Percentiles rank a stretch among this genome's conserved stretches.
phyloP scores from a whole-genome alignment of 2,888 invertebrate species.

The Melieria picta region DNA sequence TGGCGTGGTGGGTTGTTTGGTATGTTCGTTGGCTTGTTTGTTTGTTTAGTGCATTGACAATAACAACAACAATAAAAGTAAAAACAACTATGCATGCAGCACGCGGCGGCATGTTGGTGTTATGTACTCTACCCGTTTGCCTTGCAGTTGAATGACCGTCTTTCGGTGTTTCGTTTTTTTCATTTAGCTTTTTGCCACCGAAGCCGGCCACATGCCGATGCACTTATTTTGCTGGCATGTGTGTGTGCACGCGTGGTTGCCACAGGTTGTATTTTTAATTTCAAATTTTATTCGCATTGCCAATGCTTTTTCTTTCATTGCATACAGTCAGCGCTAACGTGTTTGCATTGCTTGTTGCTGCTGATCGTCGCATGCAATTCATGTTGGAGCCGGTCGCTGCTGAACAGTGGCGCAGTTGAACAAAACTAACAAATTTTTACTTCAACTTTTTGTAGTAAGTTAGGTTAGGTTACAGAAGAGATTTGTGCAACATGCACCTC shows the following conservation, averaged over 20 bases:
- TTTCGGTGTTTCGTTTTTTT: slow-evolving; percentile 19
- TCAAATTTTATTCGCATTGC: no score
- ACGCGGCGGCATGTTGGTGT: slow-evolving; percentile 39
- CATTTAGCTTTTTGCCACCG: slow-evolving; percentile 4
- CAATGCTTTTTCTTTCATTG: no score
- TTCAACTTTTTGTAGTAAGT: no score
- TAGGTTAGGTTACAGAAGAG: no score
- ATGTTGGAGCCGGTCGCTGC: no score
- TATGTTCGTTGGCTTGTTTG: slow-evolving; percentile 11
- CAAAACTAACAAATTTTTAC: no score
- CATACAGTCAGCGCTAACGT: no score
- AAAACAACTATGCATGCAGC: background rate
- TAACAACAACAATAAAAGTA: no score
- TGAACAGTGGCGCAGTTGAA: no score
- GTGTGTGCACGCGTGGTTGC: background rate
- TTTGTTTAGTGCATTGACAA: slow-evolving; percentile 28
- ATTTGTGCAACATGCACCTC: no score
- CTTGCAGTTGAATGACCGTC: slow-evolving; percentile 63
- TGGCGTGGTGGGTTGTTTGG: slow-evolving; percentile 13
- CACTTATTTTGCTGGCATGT: background rate
- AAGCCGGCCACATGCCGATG: background rate
- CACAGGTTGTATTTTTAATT: background rate
- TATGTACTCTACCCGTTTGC: slow-evolving; percentile 57
- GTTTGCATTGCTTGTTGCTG: no score
- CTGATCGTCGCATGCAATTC: no score